phyloP scores from a whole-genome alignment of 1,140 invertebrate genomes.

The Aphis craccivora region DNA sequence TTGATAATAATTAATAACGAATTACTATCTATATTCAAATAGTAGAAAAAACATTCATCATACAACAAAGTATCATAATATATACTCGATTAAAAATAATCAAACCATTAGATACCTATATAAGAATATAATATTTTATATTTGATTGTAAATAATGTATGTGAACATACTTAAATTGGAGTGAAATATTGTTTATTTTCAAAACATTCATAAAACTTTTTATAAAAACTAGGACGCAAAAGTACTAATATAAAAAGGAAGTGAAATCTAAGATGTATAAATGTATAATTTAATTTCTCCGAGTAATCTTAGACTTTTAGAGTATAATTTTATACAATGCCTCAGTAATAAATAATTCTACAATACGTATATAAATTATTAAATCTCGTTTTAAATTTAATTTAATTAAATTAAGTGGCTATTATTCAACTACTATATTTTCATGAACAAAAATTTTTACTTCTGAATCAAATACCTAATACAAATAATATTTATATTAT shows the following conservation, averaged over 20 bases:
- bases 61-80: not conserved
- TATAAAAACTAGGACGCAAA: not conserved
- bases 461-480: not conserved
- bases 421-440: too few species aligned
- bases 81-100: not conserved
- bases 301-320: not conserved
- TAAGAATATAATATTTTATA: not conserved
- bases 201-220: not conserved
- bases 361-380: not conserved
- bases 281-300: not conserved
- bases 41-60: not conserved
- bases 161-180: not conserved
- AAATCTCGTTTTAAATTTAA: not conserved
- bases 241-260: not conserved
- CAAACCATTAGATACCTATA: not conserved
- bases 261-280: not conserved
- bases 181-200: not conserved
- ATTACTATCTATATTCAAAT: not conserved
- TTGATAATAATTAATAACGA: not conserved
- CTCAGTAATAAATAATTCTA: not conserved
- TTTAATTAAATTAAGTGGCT: not conserved
- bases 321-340: conserved; percentile 3
- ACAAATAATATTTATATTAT: not conserved
- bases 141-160: not conserved
- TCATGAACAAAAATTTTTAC: not conserved